Conservation (phyloP, 2,797 vertebrate species). For the Myioborus miniatus region DNA sequence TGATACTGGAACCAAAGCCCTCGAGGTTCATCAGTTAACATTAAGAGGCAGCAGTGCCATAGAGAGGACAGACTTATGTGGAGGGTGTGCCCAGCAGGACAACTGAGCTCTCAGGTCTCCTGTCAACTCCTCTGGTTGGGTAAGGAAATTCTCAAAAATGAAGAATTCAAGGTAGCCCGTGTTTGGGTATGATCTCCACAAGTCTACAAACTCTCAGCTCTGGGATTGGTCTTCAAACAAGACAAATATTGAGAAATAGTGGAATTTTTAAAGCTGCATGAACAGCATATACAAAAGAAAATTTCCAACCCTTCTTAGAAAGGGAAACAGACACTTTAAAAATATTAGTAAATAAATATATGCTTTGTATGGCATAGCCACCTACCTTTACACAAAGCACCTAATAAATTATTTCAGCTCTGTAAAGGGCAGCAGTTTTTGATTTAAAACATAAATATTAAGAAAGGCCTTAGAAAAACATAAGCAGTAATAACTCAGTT, state of each 20-base stretch:
- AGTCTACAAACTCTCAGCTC: background rate
- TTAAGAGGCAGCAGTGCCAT: background rate
- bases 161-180: background rate
- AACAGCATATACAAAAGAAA: background rate
- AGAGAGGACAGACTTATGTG: background rate
- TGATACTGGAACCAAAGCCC: background rate
- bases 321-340: background rate
- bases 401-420: background rate
- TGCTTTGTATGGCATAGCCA: background rate
- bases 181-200: background rate
- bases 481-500: background rate
- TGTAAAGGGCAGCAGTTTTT: background rate
- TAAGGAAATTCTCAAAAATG: background rate
- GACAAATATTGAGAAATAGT: background rate
- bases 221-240: background rate
- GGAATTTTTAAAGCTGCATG: background rate
- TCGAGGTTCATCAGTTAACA: background rate
- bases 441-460: background rate
- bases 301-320: background rate
- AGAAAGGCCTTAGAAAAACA: background rate
- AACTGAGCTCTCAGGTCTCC: background rate
- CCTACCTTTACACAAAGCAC: background rate
- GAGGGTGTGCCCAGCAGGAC: background rate
- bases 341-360: background rate
- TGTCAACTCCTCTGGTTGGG: rapidly evolving